Conservation (phyloP, 92 coral and sea anemone species). For the Pocillopora grandis region DNA sequence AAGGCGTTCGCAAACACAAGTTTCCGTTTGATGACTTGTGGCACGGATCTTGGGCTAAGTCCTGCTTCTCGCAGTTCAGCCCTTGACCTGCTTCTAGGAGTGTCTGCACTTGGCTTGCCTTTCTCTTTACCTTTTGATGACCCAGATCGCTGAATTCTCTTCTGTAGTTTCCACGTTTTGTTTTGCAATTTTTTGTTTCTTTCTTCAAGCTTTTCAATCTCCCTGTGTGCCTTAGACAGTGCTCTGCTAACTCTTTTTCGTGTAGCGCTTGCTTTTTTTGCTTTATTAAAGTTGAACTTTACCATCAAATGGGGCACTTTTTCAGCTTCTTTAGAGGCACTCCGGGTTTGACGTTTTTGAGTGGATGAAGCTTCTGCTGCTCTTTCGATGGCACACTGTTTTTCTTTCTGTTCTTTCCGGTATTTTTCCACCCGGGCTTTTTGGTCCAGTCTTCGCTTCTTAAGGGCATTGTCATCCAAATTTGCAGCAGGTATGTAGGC, state of each 20-base stretch:
- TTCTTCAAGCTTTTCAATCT: neutral
- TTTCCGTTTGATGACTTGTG: conserved; percentile 29
- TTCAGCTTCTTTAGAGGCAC: neutral
- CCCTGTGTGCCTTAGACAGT: neutral
- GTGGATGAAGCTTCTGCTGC: neutral
- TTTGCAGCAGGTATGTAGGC: neutral
- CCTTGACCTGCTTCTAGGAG: conserved; percentile 27
- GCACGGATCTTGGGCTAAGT: conserved; percentile 42
- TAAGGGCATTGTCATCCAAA: neutral
- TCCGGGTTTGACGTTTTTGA: neutral
- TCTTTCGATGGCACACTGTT: neutral
- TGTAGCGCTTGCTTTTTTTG: neutral
- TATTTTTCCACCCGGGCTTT: neutral
- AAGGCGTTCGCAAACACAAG: neutral
- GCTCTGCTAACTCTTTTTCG: neutral
- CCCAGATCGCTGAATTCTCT: neutral
- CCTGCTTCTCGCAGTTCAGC: conserved; percentile 34
- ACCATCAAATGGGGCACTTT: neutral
- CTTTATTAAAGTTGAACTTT: neutral
- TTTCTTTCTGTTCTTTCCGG: conserved; percentile 1
- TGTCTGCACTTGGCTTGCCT: neutral
- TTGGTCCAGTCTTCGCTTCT: neutral
- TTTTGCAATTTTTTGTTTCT: neutral
- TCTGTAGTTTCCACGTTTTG: neutral
- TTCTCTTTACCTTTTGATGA: neutral